A percentile compares a stretch with the other conserved stretches of the same genome.
Evolutionary conservation across 2,113 vertebrate genomes (phyloP).

Genomic region (Todiramphus chloris): DNA sequence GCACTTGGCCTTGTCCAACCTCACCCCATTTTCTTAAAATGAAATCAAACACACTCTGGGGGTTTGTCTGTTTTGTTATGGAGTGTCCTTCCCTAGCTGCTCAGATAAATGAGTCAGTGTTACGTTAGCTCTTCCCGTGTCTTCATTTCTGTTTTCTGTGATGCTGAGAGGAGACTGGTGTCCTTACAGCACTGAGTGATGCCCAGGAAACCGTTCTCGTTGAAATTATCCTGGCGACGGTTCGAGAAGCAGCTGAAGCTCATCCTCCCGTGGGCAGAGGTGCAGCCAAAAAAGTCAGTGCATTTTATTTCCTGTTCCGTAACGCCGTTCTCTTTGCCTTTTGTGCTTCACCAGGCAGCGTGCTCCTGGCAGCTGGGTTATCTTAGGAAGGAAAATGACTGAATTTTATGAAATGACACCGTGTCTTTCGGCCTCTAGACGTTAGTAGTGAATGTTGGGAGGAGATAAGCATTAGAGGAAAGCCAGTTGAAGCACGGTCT

Average conservation of each 20-base stretch:
- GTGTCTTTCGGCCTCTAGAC: neutral
- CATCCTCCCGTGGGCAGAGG: conserved; percentile 82
- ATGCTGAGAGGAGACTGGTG: conserved; percentile 33
- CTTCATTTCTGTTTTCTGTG: neutral
- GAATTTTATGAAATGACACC: neutral
- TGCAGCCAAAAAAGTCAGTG: conserved; percentile 83
- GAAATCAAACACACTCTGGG: neutral
- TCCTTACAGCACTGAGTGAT: conserved; percentile 72
- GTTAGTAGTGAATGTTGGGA: neutral
- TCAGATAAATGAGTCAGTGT: neutral
- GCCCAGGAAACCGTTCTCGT: conserved; percentile 77
- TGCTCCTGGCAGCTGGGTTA: neutral
- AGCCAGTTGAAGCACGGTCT: neutral
- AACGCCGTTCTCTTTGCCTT: neutral
- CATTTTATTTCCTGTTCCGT: neutral
- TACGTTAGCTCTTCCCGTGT: neutral
- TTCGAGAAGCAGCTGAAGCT: conserved; percentile 86
- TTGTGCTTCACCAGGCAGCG: neutral
- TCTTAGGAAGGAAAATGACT: neutral
- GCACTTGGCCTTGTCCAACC: too few species aligned
- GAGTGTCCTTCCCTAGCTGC: neutral
- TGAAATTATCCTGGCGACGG: conserved; percentile 83
- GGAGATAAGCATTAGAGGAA: neutral
- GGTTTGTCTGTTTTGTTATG: neutral
- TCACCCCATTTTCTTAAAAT: neutral